Evolutionary conservation across 64 coral and sea anemone genomes (phyloP), one percentile per base, ranked within the genome.

Genomic region (Trachythela sp.): DNA sequence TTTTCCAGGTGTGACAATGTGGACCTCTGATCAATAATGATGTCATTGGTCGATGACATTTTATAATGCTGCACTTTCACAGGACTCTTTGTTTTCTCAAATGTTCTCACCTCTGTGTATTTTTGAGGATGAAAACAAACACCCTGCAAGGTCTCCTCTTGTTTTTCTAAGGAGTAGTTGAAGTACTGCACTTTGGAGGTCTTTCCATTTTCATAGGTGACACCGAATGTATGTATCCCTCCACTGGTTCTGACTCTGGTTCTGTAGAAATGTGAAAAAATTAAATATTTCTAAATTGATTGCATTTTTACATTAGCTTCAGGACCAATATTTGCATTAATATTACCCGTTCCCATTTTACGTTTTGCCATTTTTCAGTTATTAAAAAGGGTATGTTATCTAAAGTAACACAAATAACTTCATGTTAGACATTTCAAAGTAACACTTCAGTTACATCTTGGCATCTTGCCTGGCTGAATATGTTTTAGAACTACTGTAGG

Each of bases 211-310:
- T 87, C 52, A 87, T 40, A 48, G 50, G 86, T 58, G 86, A 59
- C 39, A 87, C 86, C n/a, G 86, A 87, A 56, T 87, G 86, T 87
- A 34, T 87, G 51, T 86, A 86, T 41, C 85, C 85, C 48, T 86
- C 85, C 15, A 86, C 9, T 86, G 22, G 45, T 22, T 48, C 85
- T n/a, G n/a, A n/a, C n/a, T n/a, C n/a, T 48, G 14, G 85, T 52
- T 49, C 85, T 86, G 85, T 29, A 52, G 11, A 45, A 45, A 6
- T 45, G 11, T 6, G 11, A 6, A 45, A 45, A 45, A 45, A 45
- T 6, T 45, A 11, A 45, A 45, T 11, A 45, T 45, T 45, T 4
- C 42, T 45, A 45, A 45, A 45, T 6, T 45, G 42, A 45, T 45
- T 45, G 11, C 4, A 11, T 45, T 45, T 11, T n/a, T n/a, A n/a